phyloP scores from a whole-genome alignment of 2,797 vertebrate genomes.

The Taeniopygia guttata region DNA sequence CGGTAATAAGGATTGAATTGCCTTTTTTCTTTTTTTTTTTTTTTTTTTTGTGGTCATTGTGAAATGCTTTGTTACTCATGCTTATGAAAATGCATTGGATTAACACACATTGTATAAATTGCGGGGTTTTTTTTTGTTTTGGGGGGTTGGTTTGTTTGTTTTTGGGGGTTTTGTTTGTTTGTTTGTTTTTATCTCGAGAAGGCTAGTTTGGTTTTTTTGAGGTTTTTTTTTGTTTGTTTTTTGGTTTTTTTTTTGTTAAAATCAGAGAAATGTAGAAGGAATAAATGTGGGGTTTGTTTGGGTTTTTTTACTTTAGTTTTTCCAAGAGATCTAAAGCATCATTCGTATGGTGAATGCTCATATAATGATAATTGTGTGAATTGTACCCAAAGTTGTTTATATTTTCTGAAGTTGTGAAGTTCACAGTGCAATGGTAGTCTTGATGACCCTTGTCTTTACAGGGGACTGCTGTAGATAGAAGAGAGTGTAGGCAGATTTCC shows the following conservation, averaged over 20 bases:
- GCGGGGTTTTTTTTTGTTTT: rapidly evolving
- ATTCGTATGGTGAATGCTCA: neutral
- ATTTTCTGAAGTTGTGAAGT: neutral
- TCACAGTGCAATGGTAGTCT: neutral
- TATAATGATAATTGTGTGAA: neutral
- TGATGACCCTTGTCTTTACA: neutral
- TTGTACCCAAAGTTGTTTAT: neutral
- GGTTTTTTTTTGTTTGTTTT: neutral
- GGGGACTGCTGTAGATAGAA: neutral
- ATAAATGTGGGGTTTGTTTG: neutral
- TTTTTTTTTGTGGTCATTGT: neutral
- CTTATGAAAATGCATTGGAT: neutral
- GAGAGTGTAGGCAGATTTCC: neutral
- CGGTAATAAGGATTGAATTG: neutral
- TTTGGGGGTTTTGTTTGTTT: neutral
- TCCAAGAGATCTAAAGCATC: neutral
- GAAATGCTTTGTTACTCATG: neutral
- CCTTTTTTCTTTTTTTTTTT: too few relatives aligned
- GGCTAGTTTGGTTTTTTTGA: too few relatives aligned
- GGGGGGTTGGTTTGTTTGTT: neutral
- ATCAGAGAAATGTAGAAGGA: neutral
- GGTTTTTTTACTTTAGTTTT: neutral
- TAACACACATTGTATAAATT: neutral
- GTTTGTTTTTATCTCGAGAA: neutral
- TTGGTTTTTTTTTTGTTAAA: neutral